Conservation (phyloP, 2,797 vertebrate species). For the Anolis apletophallus region DNA sequence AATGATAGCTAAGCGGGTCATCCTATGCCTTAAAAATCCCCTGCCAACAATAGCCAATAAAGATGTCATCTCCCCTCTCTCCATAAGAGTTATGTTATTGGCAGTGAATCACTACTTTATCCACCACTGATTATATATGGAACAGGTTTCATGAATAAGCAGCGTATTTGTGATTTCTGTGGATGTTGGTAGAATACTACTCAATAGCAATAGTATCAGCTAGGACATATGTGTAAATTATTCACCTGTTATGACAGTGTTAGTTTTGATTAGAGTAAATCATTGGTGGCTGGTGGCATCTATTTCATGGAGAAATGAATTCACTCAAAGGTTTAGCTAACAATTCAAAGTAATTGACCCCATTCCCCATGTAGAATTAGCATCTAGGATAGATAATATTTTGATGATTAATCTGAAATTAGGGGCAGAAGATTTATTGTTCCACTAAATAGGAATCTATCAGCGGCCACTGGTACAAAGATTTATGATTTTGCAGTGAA, state of each 20-base stretch:
- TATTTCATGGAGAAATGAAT: no score
- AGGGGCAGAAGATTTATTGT: no score
- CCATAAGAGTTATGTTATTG: background rate
- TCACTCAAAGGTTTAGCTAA: no score
- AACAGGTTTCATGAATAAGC: background rate
- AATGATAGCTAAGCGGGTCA: background rate
- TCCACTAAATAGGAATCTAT: no score
- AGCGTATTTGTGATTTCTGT: background rate
- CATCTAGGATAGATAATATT: no score
- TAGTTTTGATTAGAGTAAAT: background rate
- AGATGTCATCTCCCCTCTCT: background rate
- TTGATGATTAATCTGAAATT: no score
- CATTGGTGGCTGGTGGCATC: background rate
- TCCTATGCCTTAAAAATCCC: no score
- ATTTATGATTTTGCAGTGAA: background rate
- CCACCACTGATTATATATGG: background rate
- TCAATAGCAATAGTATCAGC: background rate
- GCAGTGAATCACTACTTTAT: background rate
- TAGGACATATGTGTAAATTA: background rate
- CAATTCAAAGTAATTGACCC: no score
- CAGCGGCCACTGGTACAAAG: background rate
- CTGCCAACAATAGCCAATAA: background rate
- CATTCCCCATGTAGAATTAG: no score
- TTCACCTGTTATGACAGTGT: background rate
- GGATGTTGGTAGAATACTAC: background rate